Conservation (phyloP, 2,888 invertebrate genomes). For the Blastobasis adustella region DNA sequence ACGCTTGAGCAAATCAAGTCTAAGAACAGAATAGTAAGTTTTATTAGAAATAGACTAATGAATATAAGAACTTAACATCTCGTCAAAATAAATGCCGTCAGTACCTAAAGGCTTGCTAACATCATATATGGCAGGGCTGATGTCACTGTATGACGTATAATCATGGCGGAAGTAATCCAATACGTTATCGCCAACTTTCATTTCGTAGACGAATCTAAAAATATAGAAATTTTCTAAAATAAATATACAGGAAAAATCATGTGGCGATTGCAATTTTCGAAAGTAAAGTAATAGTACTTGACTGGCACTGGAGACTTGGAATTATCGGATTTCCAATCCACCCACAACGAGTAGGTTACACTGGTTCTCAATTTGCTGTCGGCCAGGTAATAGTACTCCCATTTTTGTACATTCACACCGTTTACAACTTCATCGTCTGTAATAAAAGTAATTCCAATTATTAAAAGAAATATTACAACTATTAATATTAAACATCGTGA, state of each 20-base stretch:
- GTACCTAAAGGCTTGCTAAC: conserved; percentile 10
- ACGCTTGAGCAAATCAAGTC: no score
- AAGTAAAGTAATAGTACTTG: neutral
- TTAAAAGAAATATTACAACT: no score
- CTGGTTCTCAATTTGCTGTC: neutral
- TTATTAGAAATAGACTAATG: no score
- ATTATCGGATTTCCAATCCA: neutral
- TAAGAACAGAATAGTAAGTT: no score
- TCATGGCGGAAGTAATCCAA: conserved; percentile 10
- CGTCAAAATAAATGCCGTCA: neutral
- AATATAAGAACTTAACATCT: neutral
- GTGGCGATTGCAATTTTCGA: no score
- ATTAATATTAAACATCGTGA: no score
- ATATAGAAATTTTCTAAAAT: no score
- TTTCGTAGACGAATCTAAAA: conserved; percentile 8
- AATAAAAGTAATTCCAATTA: neutral
- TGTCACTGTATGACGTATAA: conserved; percentile 6
- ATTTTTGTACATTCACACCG: conserved; percentile 6
- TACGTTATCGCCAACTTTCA: neutral
- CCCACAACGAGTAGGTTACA: conserved; percentile 7
- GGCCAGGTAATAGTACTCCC: neutral
- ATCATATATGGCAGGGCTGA: conserved; percentile 3
- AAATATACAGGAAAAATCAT: no score
- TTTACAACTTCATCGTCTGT: conserved; percentile 5
- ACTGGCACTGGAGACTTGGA: conserved; percentile 1